Percentiles rank a stretch among this genome's conserved stretches.
These are phyloP conservation scores for Ceriagrion tenellum DNA, from an alignment of 2,888 invertebrate species.

Conservation along the genomic window DNA sequence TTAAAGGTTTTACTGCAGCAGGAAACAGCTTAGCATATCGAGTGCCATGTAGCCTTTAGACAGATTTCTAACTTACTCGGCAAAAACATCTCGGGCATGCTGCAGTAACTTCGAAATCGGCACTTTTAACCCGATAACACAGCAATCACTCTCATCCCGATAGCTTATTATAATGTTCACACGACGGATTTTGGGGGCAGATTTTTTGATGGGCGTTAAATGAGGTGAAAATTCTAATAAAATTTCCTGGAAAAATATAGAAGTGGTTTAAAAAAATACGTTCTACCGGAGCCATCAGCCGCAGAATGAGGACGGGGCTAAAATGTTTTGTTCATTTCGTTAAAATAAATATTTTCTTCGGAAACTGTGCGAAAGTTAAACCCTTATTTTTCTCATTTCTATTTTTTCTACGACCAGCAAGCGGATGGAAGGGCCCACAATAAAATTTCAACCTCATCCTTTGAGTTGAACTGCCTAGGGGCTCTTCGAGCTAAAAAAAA, in stretches of 20 bases:
- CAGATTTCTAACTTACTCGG: no score
- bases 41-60: no score
- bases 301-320: not conserved
- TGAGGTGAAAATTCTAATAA: no score
- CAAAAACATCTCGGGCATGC: no score
- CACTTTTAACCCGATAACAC: no score
- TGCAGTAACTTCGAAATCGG: no score
- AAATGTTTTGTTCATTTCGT: not conserved
- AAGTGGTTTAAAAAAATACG: not conserved
- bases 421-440: not conserved
- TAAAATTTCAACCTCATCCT: not conserved
- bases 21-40: no score
- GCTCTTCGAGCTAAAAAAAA: not conserved
- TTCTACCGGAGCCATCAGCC: not conserved
- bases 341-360: not conserved
- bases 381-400: not conserved
- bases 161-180: no score
- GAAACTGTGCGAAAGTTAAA: not conserved
- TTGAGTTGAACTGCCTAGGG: not conserved
- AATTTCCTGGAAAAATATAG: no score
- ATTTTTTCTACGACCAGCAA: not conserved
- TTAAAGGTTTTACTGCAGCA: no score
- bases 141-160: no score
- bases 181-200: no score
- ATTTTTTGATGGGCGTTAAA: not conserved